These are phyloP conservation scores for Dexiosoma caninum DNA, from an alignment of 2,888 invertebrate genomes.

Conservation along the genomic window DNA sequence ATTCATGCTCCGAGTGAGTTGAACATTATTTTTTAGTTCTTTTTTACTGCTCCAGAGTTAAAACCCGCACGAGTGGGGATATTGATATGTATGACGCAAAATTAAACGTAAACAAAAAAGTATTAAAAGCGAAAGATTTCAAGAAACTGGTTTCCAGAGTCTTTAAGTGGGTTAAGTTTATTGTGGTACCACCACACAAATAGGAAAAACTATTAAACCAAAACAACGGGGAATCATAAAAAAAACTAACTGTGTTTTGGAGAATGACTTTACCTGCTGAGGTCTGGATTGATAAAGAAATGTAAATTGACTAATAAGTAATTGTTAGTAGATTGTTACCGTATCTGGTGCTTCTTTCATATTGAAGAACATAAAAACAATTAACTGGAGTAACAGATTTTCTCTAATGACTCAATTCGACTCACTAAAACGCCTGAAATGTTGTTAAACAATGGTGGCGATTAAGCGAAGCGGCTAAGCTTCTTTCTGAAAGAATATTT, in stretches of 20 bases:
- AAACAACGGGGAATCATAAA: slow-evolving; percentile 10
- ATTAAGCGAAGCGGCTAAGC: too few relatives aligned
- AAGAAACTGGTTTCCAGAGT: slow-evolving; percentile 35
- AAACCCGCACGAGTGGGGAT: background rate
- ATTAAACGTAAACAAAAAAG: slow-evolving; percentile 12
- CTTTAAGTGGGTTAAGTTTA: slow-evolving; percentile 56
- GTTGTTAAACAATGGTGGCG: too few relatives aligned
- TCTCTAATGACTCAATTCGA: background rate
- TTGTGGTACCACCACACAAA: slow-evolving; percentile 31
- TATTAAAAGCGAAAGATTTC: slow-evolving; percentile 20
- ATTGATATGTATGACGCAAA: slow-evolving; percentile 44
- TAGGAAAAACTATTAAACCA: slow-evolving; percentile 9
- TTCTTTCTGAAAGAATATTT: too few relatives aligned
- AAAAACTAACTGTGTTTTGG: background rate
- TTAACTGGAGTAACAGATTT: background rate
- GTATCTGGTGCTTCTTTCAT: background rate
- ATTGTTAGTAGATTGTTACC: background rate
- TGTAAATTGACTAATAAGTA: slow-evolving; percentile 25
- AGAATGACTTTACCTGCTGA: background rate
- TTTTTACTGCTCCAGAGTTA: background rate
- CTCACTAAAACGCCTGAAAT: too few relatives aligned
- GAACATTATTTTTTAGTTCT: background rate
- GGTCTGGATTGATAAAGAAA: background rate
- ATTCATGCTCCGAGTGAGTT: slow-evolving; percentile 38
- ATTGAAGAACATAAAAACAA: background rate